These are phyloP conservation scores for Clarias fuscus DNA, from an alignment of 2,797 vertebrate species.

Conservation along the genomic window DNA sequence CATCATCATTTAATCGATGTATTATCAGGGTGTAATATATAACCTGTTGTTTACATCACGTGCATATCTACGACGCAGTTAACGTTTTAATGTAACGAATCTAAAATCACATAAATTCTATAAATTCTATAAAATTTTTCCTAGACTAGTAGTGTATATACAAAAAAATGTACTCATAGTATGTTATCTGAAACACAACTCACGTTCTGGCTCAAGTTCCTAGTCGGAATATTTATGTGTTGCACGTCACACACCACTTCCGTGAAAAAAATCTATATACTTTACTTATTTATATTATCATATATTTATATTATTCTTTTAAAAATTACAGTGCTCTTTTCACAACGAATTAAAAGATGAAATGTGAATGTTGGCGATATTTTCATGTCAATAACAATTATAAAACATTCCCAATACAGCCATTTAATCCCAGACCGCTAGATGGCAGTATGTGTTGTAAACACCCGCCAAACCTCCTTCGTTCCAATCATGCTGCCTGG, in stretches of 20 bases:
- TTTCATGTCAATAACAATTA: background rate
- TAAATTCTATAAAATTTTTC: background rate
- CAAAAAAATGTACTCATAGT: background rate
- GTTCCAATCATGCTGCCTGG: background rate
- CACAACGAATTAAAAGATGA: background rate
- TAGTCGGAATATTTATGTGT: slow-evolving; percentile 21
- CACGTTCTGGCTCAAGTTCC: background rate
- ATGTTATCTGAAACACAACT: background rate
- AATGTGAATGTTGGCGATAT: background rate
- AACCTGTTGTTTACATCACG: background rate
- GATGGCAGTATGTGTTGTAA: slow-evolving; percentile 28
- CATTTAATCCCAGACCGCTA: background rate
- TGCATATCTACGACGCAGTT: background rate
- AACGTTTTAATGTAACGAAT: background rate
- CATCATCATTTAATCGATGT: background rate
- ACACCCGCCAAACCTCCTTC: slow-evolving; percentile 34
- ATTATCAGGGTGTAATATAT: background rate
- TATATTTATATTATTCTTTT: background rate
- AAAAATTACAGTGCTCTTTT: too few relatives aligned
- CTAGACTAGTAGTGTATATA: background rate
- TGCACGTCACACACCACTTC: slow-evolving; percentile 4
- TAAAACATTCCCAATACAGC: background rate
- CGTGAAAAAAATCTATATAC: background rate
- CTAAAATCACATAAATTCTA: background rate
- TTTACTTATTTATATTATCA: background rate